Evolutionary conservation across 2,113 vertebrate species (phyloP), one percentile per base, ranked within the genome.

Genomic region (Electrona antarctica): DNA sequence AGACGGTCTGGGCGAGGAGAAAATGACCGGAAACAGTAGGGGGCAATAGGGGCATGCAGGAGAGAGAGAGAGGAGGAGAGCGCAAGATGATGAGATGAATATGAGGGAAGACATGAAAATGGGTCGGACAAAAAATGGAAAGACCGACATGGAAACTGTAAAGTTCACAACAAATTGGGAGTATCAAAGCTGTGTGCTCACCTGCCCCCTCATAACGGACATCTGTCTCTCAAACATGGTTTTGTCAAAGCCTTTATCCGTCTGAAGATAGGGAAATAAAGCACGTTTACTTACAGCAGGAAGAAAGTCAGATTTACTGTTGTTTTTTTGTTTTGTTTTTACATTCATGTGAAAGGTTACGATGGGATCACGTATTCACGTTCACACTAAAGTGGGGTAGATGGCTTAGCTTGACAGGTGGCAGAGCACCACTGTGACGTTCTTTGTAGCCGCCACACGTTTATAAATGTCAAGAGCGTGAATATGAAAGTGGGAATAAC

Each of bases 131-230:
- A 67, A 33, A 64, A 67, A 3, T 64, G 60, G 6, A 33, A 54
- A 64, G 15, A 2, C 7, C 8, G 29, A 62, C 56, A 45, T 5
- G 14, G 4, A 1, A 11, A 4, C 9, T 59, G 28, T 59, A 60
- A 0, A 15, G 10, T 13, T 21, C 13, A 1, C 6, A 63, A 13
- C 15, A 11, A 57, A 12, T 5, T 41, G 1, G n/a, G 49, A 11
- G 10, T 8, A 57, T 15, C 6, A 6, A 57, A 67, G 41, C 15
- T 4, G 21, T 1, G 66, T 6, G 82, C 95, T 88, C 92, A 99
- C 98, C 95, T 99, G 98, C 47, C 98, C 98, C 69, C 98, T 94
- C 98, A 99, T 98, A 45, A 99, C 97, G 12, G 98, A 99, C 97
- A 99, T 98, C 87, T 99, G 97, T 78, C 92, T 95, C 90, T 99